Base-by-base conservation (phyloP, 1,140 invertebrate genomes). In the Prorops nasuta region DNA sequence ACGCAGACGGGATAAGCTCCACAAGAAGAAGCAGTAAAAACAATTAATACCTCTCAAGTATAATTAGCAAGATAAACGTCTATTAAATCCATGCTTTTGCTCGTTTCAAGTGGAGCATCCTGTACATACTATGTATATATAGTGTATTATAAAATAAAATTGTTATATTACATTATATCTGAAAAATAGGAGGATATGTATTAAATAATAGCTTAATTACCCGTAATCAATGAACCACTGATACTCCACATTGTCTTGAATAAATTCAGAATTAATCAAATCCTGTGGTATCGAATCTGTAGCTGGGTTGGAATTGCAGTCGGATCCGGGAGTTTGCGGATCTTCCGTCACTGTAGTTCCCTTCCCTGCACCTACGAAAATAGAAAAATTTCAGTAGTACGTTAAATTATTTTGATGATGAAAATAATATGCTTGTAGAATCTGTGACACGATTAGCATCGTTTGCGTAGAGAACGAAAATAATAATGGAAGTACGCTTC, bases 161-260 rank as follows among this genome's bases (percentile, higher is more conserved):
- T n/a, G n/a, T n/a, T n/a, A n/a, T n/a, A n/a, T n/a, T n/a, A n/a
- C n/a, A n/a, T n/a, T n/a, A n/a, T n/a, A n/a, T n/a, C n/a, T n/a
- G n/a, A n/a, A n/a, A n/a, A n/a, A n/a, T n/a, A n/a, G n/a, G n/a
- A n/a, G n/a, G 14, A 16, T n/a, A 47, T 20, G 28, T 16, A 20
- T n/a, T 17, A 19, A 14, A 18, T 41, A 44, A 28, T 28, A 28
- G 24, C 24, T 28, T n/a, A n/a, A 79, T 83, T 66, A 89, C 87
- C 89, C 89, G 69, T 90, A 91, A 75, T 91, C 89, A 49, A 91
- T 83, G 74, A 91, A 90, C 90, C 90, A 92, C 74, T 92, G 88
- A 69, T 92, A 92, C 64, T 91, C 90, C 51, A 87, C 90, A 79
- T 91, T 91, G 74, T 92, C 90, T 74, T 91, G 90, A 68, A 90